Conservation (phyloP, 1,140 invertebrate genomes). For the Protaetia brevitarsis region DNA sequence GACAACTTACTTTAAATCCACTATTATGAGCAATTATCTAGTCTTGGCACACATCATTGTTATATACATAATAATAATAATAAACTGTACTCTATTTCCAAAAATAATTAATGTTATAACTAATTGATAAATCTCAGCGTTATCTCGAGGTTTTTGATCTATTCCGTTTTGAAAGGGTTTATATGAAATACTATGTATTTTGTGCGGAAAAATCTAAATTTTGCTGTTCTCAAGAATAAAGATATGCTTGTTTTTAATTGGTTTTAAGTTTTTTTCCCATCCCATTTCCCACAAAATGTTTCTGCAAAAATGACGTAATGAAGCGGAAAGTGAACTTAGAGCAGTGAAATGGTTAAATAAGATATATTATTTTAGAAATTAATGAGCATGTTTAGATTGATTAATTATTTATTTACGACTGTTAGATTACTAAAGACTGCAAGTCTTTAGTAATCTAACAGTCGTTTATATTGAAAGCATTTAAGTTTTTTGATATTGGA, state of each 20-base stretch:
- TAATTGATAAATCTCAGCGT: not conserved
- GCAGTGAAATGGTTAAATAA: too few relatives aligned
- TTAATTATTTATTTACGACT: too few relatives aligned
- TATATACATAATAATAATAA: not conserved
- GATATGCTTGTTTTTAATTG: not conserved
- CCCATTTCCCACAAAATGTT: not conserved
- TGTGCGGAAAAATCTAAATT: slow-evolving; percentile 1
- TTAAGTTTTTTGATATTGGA: too few relatives aligned
- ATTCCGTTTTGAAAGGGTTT: not conserved
- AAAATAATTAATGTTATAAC: not conserved
- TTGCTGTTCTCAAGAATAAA: slow-evolving; percentile 20
- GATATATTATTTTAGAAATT: too few relatives aligned
- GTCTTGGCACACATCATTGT: slow-evolving; percentile 17
- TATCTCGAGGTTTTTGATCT: not conserved
- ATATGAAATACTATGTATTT: slow-evolving; percentile 20
- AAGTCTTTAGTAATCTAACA: too few relatives aligned
- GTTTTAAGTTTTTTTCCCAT: not conserved
- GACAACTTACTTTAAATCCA: not conserved
- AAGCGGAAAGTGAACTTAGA: too few relatives aligned
- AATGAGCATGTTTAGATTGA: too few relatives aligned
- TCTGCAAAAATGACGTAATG: not conserved
- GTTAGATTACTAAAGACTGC: too few relatives aligned
- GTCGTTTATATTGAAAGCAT: too few relatives aligned
- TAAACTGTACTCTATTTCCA: not conserved
- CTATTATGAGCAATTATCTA: slow-evolving; percentile 22